Conservation (phyloP, 2,888 invertebrate species). For the Entomobrya proxima region DNA sequence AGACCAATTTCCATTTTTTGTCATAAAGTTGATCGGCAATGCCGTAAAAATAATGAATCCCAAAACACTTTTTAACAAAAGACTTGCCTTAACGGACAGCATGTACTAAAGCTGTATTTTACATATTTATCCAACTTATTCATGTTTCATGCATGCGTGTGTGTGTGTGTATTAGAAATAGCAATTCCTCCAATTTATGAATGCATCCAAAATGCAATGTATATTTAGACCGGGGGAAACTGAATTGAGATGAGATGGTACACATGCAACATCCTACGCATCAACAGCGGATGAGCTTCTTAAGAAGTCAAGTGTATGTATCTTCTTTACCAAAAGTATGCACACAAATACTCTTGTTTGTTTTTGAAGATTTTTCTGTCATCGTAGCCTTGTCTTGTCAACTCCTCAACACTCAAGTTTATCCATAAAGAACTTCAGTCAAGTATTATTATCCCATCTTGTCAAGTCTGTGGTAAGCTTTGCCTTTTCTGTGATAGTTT, state of each 20-base stretch:
- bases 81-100: conserved; percentile 10
- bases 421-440: conserved; percentile 18
- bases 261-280: too few species aligned
- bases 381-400: conserved; percentile 24
- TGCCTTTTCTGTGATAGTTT: too few species aligned
- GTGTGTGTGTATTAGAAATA: too few species aligned
- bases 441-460: conserved; percentile 40
- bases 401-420: conserved; percentile 14
- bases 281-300: neutral
- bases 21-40: neutral
- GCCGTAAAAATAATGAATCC: conserved; percentile 37
- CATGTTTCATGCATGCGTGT: conserved; percentile 31
- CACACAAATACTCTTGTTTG: conserved; percentile 19
- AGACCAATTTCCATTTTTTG: neutral
- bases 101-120: neutral
- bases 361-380: conserved; percentile 26
- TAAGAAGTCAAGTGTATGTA: conserved; percentile 13
- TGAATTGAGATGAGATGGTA: too few species aligned
- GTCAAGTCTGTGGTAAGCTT: neutral
- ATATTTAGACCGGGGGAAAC: too few species aligned
- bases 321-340: neutral
- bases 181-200: too few species aligned
- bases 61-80: conserved; percentile 13
- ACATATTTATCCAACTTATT: too few species aligned
- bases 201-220: too few species aligned